Evolutionary conservation across 2,888 invertebrate genomes (phyloP), one percentile per base, ranked within the genome.

Genomic region (Invenusta paracnida): DNA sequence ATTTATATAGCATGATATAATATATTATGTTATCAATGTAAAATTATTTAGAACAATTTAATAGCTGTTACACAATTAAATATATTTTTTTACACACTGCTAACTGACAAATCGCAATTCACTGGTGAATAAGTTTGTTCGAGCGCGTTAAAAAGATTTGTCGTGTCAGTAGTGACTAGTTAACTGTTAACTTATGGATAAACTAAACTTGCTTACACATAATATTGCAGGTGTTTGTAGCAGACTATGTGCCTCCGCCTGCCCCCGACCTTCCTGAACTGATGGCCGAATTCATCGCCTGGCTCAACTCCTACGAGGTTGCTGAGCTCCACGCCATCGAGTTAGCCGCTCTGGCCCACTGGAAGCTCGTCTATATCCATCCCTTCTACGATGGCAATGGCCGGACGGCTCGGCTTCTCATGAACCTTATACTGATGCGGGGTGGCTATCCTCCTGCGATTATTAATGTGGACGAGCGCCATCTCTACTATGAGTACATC

Each of bases 311-410:
- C 0, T 96, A 96, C 88, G 94, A 95, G 90, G 95, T 96, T 5
- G 92, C 95, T 87, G 94, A 94, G 73, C 92, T 97, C 91, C 97
- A 97, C 93, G 96, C 97, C 27, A 95, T 97, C 88, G 95, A 96
- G 91, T 95, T 95, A 90, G 97, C 98, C 84, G 98, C 98, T 0
- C 92, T 98, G 85, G 97, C 97, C 0, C 98, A 98, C 92, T 98
- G 98, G 92, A 97, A 97, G 92, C 92, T 98, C 81, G 98, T 98
- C 0, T 95, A 95, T 90, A 97, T 98, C 88, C 98, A 98, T 92
- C 98, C 98, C 0, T 98, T 98, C 92, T 94, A 95, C 0, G 98
- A 98, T 91, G 98, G 98, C 82, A 98, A 98, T 90, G 98, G 98
- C 0, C 94, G 98, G 89, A 98, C 98, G 0, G 96, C 97, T 17